Evolutionary conservation across 2,888 invertebrate genomes (phyloP).

Genomic region (Resseliella maxima): DNA sequence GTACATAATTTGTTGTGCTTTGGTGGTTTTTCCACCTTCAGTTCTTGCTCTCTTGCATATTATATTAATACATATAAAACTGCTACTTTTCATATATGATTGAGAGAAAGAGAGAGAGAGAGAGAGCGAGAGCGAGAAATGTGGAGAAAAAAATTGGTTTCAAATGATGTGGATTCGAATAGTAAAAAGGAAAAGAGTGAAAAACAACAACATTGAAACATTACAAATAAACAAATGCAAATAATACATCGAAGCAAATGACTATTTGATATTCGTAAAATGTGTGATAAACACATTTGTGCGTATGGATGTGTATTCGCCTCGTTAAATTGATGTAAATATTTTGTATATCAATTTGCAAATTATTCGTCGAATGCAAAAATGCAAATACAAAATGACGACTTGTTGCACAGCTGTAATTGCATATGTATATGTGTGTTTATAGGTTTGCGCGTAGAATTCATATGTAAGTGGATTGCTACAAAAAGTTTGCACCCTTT

Average conservation of each 20-base stretch:
- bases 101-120: too few species aligned
- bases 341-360: conserved; percentile 48
- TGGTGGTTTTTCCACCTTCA: conserved; percentile 40
- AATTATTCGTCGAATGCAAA: conserved; percentile 39
- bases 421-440: neutral
- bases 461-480: neutral
- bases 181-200: neutral
- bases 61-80: too few species aligned
- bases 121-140: too few species aligned
- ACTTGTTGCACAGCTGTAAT: conserved; percentile 11
- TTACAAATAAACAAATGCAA: neutral
- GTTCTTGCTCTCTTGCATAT: neutral
- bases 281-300: neutral
- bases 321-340: conserved; percentile 53
- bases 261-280: conserved; percentile 29
- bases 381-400: neutral
- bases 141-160: neutral
- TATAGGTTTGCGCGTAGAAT: neutral
- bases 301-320: neutral
- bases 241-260: neutral
- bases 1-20: conserved; percentile 40
- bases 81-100: too few species aligned
- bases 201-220: neutral
- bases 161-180: neutral
- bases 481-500: neutral